Percentiles rank a stretch among this genome's conserved stretches.
These are phyloP conservation scores for Hippopotamyrus pictus DNA, from an alignment of 2,797 vertebrate genomes.

Conservation along the genomic window DNA sequence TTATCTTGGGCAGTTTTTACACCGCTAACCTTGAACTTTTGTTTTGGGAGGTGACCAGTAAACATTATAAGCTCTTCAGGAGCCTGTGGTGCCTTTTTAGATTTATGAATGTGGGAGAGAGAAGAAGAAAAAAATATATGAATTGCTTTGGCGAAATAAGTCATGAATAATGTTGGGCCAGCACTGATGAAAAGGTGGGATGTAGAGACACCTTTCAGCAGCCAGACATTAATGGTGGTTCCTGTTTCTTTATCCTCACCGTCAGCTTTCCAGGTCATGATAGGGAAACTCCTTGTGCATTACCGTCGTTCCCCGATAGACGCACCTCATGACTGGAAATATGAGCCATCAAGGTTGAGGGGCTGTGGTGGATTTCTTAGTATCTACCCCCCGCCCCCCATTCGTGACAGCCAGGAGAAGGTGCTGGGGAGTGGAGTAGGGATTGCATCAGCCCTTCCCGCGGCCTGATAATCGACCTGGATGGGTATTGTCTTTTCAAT, in stretches of 20 bases:
- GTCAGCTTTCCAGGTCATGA: neutral
- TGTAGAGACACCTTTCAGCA: slow-evolving; percentile 35
- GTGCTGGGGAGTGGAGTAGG: slow-evolving; percentile 43
- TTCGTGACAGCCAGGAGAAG: slow-evolving; percentile 11
- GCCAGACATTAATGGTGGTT: slow-evolving; percentile 20
- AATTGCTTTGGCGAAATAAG: slow-evolving; percentile 57
- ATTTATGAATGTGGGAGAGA: slow-evolving; percentile 65
- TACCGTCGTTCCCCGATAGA: neutral
- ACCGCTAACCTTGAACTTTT: slow-evolving; percentile 70
- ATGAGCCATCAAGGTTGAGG: neutral
- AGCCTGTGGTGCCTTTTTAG: slow-evolving; percentile 63
- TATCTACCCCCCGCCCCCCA: neutral
- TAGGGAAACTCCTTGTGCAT: slow-evolving; percentile 27
- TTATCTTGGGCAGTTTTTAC: slow-evolving; percentile 58
- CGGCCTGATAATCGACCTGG: slow-evolving; percentile 72
- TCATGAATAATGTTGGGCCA: slow-evolving; percentile 56
- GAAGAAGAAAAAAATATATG: slow-evolving; percentile 57
- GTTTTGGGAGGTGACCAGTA: slow-evolving; percentile 73
- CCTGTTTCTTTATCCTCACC: slow-evolving; percentile 15
- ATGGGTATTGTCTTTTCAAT: slow-evolving; percentile 73
- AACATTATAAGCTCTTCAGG: slow-evolving; percentile 73
- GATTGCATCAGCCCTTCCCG: slow-evolving; percentile 51
- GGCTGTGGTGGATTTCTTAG: neutral
- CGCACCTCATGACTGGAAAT: neutral
- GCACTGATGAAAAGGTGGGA: slow-evolving; percentile 64